Percentiles rank a stretch among this genome's conserved stretches.
These are phyloP conservation scores for Lampris megalopsis DNA, from an alignment of 2,113 vertebrate genomes.

Conservation along the genomic window DNA sequence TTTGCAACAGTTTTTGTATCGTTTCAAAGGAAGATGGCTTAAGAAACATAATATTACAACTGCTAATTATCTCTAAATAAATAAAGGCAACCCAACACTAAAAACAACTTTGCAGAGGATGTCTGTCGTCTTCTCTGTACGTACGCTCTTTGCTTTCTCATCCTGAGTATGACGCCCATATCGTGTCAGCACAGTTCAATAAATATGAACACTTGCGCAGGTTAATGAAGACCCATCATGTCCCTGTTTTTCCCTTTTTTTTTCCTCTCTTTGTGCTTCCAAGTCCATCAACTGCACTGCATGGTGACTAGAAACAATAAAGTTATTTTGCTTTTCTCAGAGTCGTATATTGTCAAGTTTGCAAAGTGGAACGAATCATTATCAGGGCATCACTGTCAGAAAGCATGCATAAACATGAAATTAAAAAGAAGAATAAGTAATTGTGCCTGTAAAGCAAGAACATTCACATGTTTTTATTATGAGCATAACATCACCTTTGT, in stretches of 20 bases:
- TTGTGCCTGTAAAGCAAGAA: slow-evolving; percentile 65
- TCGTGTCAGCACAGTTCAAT: slow-evolving; percentile 47
- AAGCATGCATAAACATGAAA: slow-evolving; percentile 79
- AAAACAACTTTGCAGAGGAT: slow-evolving; percentile 62
- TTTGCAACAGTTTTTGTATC: slow-evolving; percentile 73
- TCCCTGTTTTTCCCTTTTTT: slow-evolving; percentile 30
- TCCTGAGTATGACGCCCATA: slow-evolving; percentile 72
- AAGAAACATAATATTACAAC: slow-evolving; percentile 67
- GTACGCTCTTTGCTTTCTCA: slow-evolving; percentile 61
- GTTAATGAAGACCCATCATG: slow-evolving; percentile 44
- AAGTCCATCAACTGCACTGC: slow-evolving; percentile 67
- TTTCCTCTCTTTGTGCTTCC: slow-evolving; percentile 71
- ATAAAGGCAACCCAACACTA: slow-evolving; percentile 75
- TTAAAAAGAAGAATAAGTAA: slow-evolving; percentile 72
- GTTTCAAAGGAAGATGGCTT: slow-evolving; percentile 71
- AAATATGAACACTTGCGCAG: slow-evolving; percentile 40
- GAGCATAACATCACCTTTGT: slow-evolving; percentile 38
- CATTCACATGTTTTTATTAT: slow-evolving; percentile 51
- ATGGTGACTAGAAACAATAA: slow-evolving; percentile 68
- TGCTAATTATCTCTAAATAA: slow-evolving; percentile 78
- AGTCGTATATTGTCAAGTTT: slow-evolving; percentile 45
- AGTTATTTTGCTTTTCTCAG: slow-evolving; percentile 30
- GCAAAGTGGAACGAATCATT: slow-evolving; percentile 56
- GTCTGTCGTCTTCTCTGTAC: slow-evolving; percentile 60
- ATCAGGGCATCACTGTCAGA: slow-evolving; percentile 63